These are phyloP conservation scores for Globodera rostochiensis DNA, from an alignment of 1,140 invertebrate genomes.

Conservation along the genomic window DNA sequence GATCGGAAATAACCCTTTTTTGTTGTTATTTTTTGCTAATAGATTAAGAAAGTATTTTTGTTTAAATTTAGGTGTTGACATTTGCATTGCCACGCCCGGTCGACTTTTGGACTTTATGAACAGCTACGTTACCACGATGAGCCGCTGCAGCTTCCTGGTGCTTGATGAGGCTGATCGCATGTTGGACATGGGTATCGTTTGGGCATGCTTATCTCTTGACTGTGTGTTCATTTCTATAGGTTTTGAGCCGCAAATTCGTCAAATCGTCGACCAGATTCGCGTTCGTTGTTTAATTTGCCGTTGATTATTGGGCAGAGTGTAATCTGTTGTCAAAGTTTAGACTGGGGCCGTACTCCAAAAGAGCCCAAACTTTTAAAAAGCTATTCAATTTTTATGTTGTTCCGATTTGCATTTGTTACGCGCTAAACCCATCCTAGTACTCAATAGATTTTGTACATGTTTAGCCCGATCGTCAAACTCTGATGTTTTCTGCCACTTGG, in stretches of 20 bases:
- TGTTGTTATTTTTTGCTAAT: neutral
- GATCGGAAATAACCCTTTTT: slow-evolving; percentile 76
- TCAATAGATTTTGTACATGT: neutral
- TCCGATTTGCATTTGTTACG: no score
- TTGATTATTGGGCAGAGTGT: no score
- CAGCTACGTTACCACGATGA: slow-evolving; percentile 82
- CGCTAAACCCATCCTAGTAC: slow-evolving; percentile 32
- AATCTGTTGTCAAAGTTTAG: no score
- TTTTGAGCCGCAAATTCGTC: slow-evolving; percentile 95
- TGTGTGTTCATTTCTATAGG: slow-evolving; percentile 74
- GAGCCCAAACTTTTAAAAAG: no score
- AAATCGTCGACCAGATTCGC: slow-evolving; percentile 91
- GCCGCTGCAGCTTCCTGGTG: slow-evolving; percentile 88
- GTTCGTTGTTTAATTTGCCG: slow-evolving; percentile 29
- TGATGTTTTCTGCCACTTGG: slow-evolving; percentile 99
- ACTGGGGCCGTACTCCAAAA: no score
- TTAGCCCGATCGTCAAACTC: slow-evolving; percentile 82
- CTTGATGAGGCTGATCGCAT: slow-evolving; percentile 97
- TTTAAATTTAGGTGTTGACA: slow-evolving; percentile 80
- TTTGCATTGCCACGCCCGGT: slow-evolving; percentile 95
- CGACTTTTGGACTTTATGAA: slow-evolving; percentile 93
- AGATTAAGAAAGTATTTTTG: neutral
- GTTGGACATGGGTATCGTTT: slow-evolving; percentile 95
- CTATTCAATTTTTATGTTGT: neutral
- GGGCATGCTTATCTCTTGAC: neutral